A percentile compares a stretch with the other conserved stretches of the same genome.
These are phyloP conservation scores for Bucorvus abyssinicus DNA, from an alignment of 2,797 vertebrate genomes.

Conservation along the genomic window DNA sequence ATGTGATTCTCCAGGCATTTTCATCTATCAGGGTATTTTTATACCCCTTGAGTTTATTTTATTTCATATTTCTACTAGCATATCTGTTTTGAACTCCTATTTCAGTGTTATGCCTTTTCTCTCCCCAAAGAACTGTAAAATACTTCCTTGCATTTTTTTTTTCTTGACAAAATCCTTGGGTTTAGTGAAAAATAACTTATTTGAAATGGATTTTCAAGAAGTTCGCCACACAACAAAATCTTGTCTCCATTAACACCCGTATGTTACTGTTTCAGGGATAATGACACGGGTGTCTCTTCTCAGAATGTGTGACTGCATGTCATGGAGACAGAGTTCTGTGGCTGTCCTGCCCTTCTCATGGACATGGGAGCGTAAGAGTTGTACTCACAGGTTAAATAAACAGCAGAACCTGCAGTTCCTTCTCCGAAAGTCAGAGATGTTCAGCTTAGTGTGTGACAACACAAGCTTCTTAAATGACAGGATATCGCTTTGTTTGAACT, in stretches of 20 bases:
- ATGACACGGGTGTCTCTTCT: neutral
- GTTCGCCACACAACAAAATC: neutral
- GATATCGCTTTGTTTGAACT: neutral
- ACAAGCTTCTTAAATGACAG: neutral
- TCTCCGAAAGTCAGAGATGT: neutral
- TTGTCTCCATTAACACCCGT: neutral
- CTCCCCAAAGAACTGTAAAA: neutral
- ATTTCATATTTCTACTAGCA: neutral
- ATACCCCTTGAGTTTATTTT: neutral
- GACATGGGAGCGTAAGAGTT: neutral
- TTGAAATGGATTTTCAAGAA: neutral
- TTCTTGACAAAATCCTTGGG: neutral
- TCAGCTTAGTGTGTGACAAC: neutral
- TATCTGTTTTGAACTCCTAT: neutral
- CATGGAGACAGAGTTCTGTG: neutral
- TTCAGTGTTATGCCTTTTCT: neutral
- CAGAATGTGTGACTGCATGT: neutral
- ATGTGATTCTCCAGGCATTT: neutral
- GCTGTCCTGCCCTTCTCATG: neutral
- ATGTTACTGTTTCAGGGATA: neutral
- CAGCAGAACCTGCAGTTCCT: neutral
- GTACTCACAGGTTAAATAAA: neutral
- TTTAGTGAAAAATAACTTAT: neutral
- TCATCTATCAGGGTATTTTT: neutral
- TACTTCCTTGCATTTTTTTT: neutral